phyloP scores from a whole-genome alignment of 2,888 invertebrate species.

The Tachystola acroxantha region DNA sequence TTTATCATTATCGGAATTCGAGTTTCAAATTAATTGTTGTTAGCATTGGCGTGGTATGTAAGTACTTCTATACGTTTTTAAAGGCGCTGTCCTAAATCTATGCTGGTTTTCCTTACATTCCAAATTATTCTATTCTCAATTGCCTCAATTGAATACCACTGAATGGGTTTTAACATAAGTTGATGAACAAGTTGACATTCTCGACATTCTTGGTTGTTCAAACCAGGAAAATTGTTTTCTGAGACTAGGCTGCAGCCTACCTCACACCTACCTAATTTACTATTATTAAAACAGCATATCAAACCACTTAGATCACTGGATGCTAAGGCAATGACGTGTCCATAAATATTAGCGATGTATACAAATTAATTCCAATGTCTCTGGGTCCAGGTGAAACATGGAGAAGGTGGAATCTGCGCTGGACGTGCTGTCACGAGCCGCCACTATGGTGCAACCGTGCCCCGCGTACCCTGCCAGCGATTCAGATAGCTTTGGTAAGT shows the following conservation, averaged over 20 bases:
- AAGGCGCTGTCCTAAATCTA: too few species aligned
- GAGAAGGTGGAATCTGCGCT: constrained; percentile 89
- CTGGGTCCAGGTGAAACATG: constrained; percentile 56
- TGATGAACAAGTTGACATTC: too few species aligned
- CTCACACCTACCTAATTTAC: too few species aligned
- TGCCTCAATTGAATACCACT: too few species aligned
- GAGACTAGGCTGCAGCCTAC: too few species aligned
- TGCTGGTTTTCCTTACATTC: too few species aligned
- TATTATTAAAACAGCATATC: too few species aligned
- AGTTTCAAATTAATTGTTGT: neutral
- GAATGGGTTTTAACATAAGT: too few species aligned
- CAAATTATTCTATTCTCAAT: too few species aligned
- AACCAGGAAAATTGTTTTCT: too few species aligned
- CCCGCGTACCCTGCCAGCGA: constrained; percentile 70
- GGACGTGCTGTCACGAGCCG: constrained; percentile 92
- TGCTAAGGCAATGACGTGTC: neutral
- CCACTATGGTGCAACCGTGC: constrained; percentile 91
- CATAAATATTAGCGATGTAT: neutral
- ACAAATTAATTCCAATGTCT: constrained; percentile 6
- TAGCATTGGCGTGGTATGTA: neutral
- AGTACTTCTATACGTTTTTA: too few species aligned
- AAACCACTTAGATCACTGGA: neutral
- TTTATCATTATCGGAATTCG: constrained; percentile 2
- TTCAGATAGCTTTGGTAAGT: constrained; percentile 76
- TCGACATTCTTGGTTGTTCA: too few species aligned